Evolutionary conservation across 2,113 vertebrate genomes (phyloP).

Genomic region (Callocephalon fimbriatum): DNA sequence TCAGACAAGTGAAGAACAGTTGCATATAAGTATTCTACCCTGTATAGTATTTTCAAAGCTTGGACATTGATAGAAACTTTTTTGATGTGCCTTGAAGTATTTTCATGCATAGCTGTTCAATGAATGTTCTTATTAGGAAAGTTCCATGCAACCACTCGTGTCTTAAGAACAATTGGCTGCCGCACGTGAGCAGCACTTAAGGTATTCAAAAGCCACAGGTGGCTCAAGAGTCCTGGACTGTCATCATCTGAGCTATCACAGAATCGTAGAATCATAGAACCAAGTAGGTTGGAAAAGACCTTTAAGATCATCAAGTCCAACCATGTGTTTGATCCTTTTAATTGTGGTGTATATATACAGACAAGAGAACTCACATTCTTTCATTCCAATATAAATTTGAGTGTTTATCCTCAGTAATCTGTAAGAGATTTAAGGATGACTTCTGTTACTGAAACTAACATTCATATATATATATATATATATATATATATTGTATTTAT

Average conservation of each 20-base stretch:
- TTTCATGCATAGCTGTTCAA: background rate
- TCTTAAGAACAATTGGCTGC: background rate
- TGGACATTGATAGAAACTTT: background rate
- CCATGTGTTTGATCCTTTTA: background rate
- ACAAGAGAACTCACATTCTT: background rate
- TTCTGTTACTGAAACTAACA: background rate
- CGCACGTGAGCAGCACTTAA: background rate
- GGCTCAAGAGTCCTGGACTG: background rate
- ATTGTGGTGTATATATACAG: background rate
- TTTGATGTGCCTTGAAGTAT: background rate
- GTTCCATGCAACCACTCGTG: accelerated
- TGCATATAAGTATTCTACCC: background rate
- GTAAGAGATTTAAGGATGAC: background rate
- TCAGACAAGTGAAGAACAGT: background rate
- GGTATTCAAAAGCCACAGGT: background rate
- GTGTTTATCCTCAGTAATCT: background rate
- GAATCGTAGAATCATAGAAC: background rate
- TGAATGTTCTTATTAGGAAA: background rate
- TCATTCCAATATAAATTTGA: background rate
- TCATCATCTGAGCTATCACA: background rate
- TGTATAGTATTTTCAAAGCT: background rate
- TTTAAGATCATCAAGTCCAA: background rate
- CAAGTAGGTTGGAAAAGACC: background rate
- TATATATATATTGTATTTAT: background rate
- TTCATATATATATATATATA: background rate